Evolutionary conservation across 1,140 invertebrate genomes (phyloP), one percentile per base, ranked within the genome.

Genomic region (Polypedilum vanderplanki): DNA sequence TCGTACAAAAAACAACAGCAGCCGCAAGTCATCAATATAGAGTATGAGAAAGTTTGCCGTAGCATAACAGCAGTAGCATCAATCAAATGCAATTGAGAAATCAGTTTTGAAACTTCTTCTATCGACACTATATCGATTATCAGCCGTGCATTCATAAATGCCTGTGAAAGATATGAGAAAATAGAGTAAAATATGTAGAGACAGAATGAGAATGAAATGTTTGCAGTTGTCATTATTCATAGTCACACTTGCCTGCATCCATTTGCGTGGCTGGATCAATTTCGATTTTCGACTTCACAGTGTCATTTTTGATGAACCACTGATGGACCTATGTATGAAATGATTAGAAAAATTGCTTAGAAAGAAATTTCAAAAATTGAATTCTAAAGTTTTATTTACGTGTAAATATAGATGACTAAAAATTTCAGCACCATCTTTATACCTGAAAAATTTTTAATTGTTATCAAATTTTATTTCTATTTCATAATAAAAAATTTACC

Each of bases 41-140:
- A 33, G 5, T 33, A n/a, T n/a, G n/a, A n/a, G 24, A 33, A 33
- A 33, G 5, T 33, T 3, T 33, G 24, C 1, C 1, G 5, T 33
- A 33, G 24, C 24, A 57, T n/a, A 4, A 15, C 7, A 57, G 46
- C 46, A 4, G 1, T 0, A 57, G 46, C 46, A 57, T 83, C 86
- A 94, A 86, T 94, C 92, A 82, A 94, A 94, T 74, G 90, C 91
- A 80, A 94, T 94, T 77, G 91, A 93, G 86, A 95, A 96, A 85
- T 95, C 93, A 76, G 93, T 95, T 84, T 95, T 94, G 81, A 95
- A 95, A 76, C 91, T 93, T 81, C 91, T 87, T 75, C 91, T 86
- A 80, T 95, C 93, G 64, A 96, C 92, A n/a, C 91, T 91, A 80
- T 95, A 96, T 90, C 94, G 95, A 80, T 96, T 96, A 82, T 96